Conservation (phyloP, 2,888 invertebrate species). For the Reticulitermes lucifugus region DNA sequence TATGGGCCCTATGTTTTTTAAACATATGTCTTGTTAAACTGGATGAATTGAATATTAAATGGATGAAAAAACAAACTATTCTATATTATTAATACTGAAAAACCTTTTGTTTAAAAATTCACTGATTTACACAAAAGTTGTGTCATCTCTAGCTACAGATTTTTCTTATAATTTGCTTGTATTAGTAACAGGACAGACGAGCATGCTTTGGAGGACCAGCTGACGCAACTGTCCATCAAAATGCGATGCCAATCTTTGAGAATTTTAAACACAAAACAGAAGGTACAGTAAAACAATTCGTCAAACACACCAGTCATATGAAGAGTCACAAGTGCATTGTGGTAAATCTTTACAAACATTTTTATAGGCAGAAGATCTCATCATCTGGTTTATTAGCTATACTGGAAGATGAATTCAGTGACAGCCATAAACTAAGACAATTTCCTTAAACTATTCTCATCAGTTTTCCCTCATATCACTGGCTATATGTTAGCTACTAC, state of each 20-base stretch:
- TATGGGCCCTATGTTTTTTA: constrained; percentile 24
- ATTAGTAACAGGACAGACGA: not conserved
- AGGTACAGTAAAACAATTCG: too few species aligned
- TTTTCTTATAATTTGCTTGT: not conserved
- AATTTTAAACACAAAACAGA: too few species aligned
- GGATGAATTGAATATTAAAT: constrained; percentile 16
- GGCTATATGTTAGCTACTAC: too few species aligned
- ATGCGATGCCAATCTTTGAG: not conserved
- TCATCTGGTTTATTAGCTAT: constrained; percentile 56
- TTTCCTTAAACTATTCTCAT: too few species aligned
- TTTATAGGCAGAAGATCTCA: too few species aligned
- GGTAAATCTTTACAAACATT: too few species aligned
- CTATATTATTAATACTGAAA: constrained; percentile 5
- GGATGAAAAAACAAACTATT: not conserved
- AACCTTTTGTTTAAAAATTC: not conserved
- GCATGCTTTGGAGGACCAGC: not conserved
- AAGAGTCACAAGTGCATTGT: too few species aligned
- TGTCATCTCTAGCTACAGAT: not conserved
- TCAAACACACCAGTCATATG: too few species aligned
- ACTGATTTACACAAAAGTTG: not conserved
- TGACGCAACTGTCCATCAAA: not conserved
- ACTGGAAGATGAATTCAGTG: too few species aligned
- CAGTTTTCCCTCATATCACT: too few species aligned
- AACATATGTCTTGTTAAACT: constrained; percentile 1
- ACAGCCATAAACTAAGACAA: too few species aligned